Base-by-base conservation (phyloP, 1,140 invertebrate species). In the Eufriesea mexicana region DNA sequence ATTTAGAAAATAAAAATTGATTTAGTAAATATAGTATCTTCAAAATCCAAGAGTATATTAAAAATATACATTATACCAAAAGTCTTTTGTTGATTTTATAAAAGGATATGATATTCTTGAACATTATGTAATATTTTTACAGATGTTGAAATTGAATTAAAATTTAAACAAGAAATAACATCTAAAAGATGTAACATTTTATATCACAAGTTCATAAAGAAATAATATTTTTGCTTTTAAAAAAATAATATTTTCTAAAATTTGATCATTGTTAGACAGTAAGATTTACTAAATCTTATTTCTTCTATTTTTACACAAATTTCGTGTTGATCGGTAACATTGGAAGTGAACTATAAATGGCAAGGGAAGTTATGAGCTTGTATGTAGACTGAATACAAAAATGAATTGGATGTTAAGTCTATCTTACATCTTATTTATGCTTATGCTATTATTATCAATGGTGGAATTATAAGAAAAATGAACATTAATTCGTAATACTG, bases 371-470 rank as follows among this genome's bases (percentile, higher is more conserved):
- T 1, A 35, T 35, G 35, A 2, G n/a, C n/a, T n/a, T n/a, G n/a
- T n/a, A n/a, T 35, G 8, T 0, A 20, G 20, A 1, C 8, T 42
- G 10, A 42, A 16, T 5, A n/a, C 6, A 12, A n/a, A 67, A 16
- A n/a, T 67, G 42, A 42, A 67, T 66, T 42, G 5, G 35, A 62
- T 35, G 18, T 62, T 8, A 62, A 8, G 20, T 67, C 64, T 67
- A 67, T 1, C 10, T 67, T 0, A 45, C 2, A n/a, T 0, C 0
- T 42, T 0, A n/a, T 57, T 35, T n/a, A 57, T 57, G 71, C 79
- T 74, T 73, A 18, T 28, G 23, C 12, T 80, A 66, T 18, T 55
- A 66, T 81, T 66, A 51, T 76, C 42, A 57, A 20, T 67, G 72
- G 51, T 75, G 25, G 72, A 75, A 49, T 64, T 51, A 8, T n/a